phyloP scores from a whole-genome alignment of 2,113 vertebrate genomes.

The Entosphenus tridentatus region DNA sequence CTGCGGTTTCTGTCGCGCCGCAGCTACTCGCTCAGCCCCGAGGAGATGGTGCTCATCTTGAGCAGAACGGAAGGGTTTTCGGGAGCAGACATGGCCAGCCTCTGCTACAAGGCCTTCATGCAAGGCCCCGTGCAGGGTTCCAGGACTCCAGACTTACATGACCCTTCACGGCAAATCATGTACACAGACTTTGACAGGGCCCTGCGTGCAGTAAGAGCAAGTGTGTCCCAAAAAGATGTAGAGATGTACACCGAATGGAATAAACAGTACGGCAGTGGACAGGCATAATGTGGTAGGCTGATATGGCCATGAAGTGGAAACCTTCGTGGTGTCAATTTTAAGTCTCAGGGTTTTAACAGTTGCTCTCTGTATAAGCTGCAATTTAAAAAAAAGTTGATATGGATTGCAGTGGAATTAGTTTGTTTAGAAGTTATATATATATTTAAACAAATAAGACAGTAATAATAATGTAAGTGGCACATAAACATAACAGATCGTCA shows the following conservation, averaged over 20 bases:
- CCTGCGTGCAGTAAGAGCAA: conserved; percentile 5
- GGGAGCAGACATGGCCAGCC: conserved; percentile 1
- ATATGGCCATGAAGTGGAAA: no score
- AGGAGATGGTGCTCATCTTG: conserved; percentile 4
- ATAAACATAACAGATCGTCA: no score
- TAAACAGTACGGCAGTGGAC: not conserved
- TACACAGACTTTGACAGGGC: conserved; percentile 5
- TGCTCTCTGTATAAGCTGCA: no score
- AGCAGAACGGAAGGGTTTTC: conserved; percentile 1
- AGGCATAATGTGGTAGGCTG: not conserved
- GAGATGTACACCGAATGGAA: conserved; percentile 1
- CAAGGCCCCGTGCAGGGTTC: conserved; percentile 2
- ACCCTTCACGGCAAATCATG: not conserved
- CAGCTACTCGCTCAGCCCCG: not conserved
- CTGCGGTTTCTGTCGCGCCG: conserved; percentile 3
- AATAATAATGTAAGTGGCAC: no score
- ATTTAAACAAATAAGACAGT: no score
- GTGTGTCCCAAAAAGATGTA: conserved; percentile 1
- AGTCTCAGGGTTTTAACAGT: no score
- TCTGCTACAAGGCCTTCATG: conserved; percentile 4
- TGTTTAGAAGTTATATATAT: no score
- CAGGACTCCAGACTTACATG: not conserved
- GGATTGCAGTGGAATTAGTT: no score
- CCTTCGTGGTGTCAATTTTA: no score
- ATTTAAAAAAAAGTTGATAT: no score